These are phyloP conservation scores for Dryobates pubescens DNA, from an alignment of 2,797 vertebrate species.

Conservation along the genomic window DNA sequence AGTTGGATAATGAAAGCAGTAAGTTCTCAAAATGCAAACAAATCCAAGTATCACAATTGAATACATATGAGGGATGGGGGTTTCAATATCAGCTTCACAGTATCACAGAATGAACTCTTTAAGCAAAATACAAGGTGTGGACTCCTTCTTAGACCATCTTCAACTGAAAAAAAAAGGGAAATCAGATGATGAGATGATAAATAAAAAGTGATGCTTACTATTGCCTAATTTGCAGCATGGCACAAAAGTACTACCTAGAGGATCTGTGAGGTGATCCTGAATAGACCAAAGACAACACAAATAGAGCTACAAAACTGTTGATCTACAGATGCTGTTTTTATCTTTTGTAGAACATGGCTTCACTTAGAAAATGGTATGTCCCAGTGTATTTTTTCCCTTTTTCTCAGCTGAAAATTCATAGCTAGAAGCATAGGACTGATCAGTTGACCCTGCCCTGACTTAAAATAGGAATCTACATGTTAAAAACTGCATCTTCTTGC, in stretches of 20 bases:
- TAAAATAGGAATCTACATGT: background rate
- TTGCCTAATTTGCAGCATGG: background rate
- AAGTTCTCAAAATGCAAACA: background rate
- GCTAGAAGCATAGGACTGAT: background rate
- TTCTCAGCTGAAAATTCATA: background rate
- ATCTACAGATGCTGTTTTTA: background rate
- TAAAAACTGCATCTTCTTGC: background rate
- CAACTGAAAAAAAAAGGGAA: background rate
- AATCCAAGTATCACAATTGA: background rate
- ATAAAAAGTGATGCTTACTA: background rate
- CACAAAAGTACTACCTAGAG: background rate
- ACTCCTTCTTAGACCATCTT: background rate
- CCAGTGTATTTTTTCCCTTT: background rate
- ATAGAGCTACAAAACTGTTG: background rate
- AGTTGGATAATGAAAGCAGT: background rate
- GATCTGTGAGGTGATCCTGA: background rate
- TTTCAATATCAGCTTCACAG: background rate
- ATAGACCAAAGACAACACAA: background rate
- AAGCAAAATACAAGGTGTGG: background rate
- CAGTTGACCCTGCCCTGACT: background rate
- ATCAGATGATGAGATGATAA: background rate
- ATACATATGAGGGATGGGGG: background rate
- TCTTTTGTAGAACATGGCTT: background rate
- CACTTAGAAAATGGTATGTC: background rate
- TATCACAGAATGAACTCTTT: background rate